Evolutionary conservation across 2,888 invertebrate genomes (phyloP).

Genomic region (Taenaris catops): DNA sequence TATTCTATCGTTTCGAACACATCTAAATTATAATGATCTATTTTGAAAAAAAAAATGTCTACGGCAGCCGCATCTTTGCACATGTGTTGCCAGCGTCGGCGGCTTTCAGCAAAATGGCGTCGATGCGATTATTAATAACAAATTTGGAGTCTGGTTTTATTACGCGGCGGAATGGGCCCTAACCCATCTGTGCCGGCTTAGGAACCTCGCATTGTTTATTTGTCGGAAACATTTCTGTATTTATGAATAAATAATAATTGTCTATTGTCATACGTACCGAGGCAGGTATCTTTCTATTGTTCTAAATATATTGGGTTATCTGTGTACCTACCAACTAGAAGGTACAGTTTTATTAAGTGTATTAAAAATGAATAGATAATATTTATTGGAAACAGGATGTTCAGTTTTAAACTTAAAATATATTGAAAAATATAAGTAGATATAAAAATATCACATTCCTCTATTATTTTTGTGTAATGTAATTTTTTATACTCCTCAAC

Average conservation of each 20-base stretch:
- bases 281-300: no score
- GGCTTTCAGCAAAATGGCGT: constrained; percentile 63
- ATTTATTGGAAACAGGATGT: no score
- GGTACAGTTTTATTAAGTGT: no score
- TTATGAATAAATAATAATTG: background rate
- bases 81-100: constrained; percentile 27
- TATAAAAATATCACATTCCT: no score
- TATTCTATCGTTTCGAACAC: background rate
- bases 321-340: no score
- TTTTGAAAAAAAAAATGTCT: constrained; percentile 10
- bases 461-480: no score
- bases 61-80: constrained; percentile 20
- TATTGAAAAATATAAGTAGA: no score
- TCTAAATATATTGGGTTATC: no score
- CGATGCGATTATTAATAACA: constrained; percentile 75
- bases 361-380: no score
- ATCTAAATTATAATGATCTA: constrained; percentile 4
- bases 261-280: no score
- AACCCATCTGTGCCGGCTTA: constrained; percentile 63
- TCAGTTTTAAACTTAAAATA: no score
- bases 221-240: constrained; percentile 52
- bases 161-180: constrained; percentile 52
- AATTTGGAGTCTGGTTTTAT: constrained; percentile 64
- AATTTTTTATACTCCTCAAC: no score
- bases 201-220: constrained; percentile 60